Evolutionary conservation across 2,888 invertebrate species (phyloP), one percentile per base, ranked within the genome.

Genomic region (Hipparchia semele): DNA sequence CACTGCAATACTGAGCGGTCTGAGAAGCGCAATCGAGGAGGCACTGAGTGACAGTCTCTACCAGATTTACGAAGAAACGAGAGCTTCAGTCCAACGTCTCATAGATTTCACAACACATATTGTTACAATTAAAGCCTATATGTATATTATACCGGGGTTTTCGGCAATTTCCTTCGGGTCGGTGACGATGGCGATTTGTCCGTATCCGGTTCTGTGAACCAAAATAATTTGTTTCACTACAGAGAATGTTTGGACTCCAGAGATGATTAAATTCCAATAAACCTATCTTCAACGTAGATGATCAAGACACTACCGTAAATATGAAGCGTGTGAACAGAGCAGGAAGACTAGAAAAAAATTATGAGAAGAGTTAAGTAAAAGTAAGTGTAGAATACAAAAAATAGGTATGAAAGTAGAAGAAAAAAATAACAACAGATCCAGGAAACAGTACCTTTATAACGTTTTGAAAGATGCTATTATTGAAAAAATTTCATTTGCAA

Each of bases 111-210:
- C 93, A 94, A 94, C 94, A 94, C 92, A 93, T 93, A 94, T 94
- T 88, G 90, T 91, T 90, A 93, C 88, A 89, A 87, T 89, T 90
- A 92, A 91, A 92, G 87, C 92, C 92, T 92, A 94, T 90, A 90
- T 94, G 90, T 90, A 94, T 94, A 96, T 97, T 98, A 97, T 98
- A 98, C 98, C 96, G 98, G 98, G 94, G 98, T 98, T 96, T 98
- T 98, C 92, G 98, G 98, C 94, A 98, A 95, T 96, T 98, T 98
- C 96, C 98, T 96, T 95, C 98, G 96, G 81, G 98, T 97, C 86
- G 98, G 98, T 87, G 98, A 98, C 81, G 97, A 96, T 86, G 97
- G 98, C 84, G 97, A 95, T 95, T 98, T 98, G 93, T 97, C 97
- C 87, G 95, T 95, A 90, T 98, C 98, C 82, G 96, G 96, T 94